These are phyloP conservation scores for Synanthedon formicaeformis DNA, from an alignment of 2,888 invertebrate genomes.

Conservation along the genomic window DNA sequence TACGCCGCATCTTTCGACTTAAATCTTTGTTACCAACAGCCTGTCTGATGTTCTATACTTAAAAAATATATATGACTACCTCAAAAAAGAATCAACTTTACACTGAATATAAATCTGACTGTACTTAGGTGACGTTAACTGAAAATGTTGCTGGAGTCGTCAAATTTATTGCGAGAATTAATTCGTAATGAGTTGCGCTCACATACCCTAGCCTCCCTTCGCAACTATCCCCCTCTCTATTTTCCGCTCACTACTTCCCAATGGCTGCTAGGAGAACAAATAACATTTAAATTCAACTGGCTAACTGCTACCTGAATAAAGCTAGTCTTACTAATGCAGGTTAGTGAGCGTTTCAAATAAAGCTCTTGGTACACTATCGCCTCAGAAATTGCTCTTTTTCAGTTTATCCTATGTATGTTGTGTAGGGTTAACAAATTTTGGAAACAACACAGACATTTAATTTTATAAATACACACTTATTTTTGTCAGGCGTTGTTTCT, in stretches of 20 bases:
- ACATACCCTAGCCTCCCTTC: neutral
- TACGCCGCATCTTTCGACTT: too few species aligned
- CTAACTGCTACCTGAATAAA: neutral
- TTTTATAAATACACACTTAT: too few species aligned
- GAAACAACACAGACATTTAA: too few species aligned
- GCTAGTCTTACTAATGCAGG: neutral
- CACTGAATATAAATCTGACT: neutral
- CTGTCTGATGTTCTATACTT: too few species aligned
- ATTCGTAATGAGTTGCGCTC: slow-evolving; percentile 4
- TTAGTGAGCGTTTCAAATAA: neutral
- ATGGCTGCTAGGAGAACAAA: neutral
- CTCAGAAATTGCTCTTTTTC: too few species aligned
- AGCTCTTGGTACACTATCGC: too few species aligned
- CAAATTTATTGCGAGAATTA: slow-evolving; percentile 3
- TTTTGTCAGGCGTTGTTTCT: too few species aligned
- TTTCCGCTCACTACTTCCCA: neutral
- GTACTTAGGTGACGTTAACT: neutral
- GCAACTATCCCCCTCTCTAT: neutral
- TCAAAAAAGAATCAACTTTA: too few species aligned
- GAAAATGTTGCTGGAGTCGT: neutral
- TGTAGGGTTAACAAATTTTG: too few species aligned
- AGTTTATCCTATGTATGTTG: too few species aligned
- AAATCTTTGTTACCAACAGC: too few species aligned
- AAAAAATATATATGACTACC: too few species aligned
- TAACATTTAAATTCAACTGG: neutral